These are phyloP conservation scores for Drosophila mayaguana DNA, from an alignment of 2,888 invertebrate species.

Conservation along the genomic window DNA sequence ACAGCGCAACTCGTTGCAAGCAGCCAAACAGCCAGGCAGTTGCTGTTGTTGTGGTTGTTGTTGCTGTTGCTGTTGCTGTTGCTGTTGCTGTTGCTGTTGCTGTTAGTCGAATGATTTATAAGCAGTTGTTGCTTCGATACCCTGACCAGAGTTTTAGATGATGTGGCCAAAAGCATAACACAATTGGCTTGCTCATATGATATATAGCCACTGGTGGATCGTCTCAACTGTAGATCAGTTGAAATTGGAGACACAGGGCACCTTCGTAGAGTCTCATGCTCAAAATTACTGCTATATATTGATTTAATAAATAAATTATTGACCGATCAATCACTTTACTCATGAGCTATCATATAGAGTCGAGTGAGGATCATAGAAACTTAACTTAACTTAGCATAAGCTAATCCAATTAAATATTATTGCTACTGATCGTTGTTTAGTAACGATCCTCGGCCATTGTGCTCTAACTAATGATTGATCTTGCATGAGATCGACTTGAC, in stretches of 20 bases:
- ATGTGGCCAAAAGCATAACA: constrained; percentile 18
- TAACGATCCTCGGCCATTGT: neutral
- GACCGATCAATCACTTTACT: neutral
- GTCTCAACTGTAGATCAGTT: constrained; percentile 2
- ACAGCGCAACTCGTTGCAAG: constrained; percentile 62
- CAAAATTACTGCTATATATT: neutral
- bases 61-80: too few species aligned
- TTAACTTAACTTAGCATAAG: too few species aligned
- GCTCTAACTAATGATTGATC: neutral
- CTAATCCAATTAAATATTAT: neutral
- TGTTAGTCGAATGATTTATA: constrained; percentile 72
- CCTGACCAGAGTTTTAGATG: constrained; percentile 28
- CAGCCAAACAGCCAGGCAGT: constrained; percentile 43
- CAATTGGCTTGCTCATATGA: constrained; percentile 2
- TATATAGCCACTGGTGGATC: neutral
- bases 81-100: constrained; percentile 1
- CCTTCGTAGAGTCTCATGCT: neutral
- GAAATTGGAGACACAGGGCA: neutral
- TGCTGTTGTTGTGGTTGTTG: constrained; percentile 30
- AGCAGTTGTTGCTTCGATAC: constrained; percentile 47
- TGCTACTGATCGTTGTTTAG: neutral
- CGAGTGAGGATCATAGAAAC: neutral
- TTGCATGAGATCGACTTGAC: neutral
- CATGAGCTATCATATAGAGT: neutral
- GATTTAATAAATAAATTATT: neutral